Percentiles rank a stretch among this genome's conserved stretches.
These are phyloP conservation scores for Agraylea sexmaculata DNA, from an alignment of 1,140 invertebrate species.

Conservation along the genomic window DNA sequence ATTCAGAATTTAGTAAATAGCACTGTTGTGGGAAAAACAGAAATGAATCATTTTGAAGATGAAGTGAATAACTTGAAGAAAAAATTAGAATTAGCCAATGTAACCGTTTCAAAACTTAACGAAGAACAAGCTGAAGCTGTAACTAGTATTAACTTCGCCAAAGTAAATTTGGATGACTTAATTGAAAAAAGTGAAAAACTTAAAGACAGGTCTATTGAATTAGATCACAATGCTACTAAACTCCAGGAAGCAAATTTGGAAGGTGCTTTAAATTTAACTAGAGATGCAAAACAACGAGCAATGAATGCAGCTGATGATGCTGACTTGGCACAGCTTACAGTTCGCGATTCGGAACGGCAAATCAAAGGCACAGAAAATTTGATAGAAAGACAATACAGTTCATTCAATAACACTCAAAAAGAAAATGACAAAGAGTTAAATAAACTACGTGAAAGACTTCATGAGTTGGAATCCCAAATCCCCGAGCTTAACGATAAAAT, in stretches of 20 bases:
- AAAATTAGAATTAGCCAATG: conserved; percentile 29
- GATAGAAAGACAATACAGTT: conserved; percentile 54
- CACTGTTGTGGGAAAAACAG: conserved; percentile 57
- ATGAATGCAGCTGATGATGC: conserved; percentile 55
- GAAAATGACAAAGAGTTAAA: conserved; percentile 56
- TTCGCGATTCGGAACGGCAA: conserved; percentile 68
- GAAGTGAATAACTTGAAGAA: conserved; percentile 35
- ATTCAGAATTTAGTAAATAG: conserved; percentile 67
- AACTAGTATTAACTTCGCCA: conserved; percentile 64
- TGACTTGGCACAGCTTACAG: conserved; percentile 44
- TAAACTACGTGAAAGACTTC: conserved; percentile 53
- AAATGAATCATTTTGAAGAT: conserved; percentile 50
- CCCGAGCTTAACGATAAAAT: conserved; percentile 81
- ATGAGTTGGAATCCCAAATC: conserved; percentile 55
- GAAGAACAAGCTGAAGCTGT: conserved; percentile 57
- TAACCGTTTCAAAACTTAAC: conserved; percentile 14
- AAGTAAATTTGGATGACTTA: conserved; percentile 63
- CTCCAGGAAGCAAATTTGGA: conserved; percentile 91
- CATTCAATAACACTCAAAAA: conserved; percentile 58
- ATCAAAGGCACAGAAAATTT: conserved; percentile 72
- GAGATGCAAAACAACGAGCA: conserved; percentile 60
- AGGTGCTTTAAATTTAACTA: conserved; percentile 83
- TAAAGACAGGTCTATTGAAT: conserved; percentile 55
- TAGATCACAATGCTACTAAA: conserved; percentile 78
- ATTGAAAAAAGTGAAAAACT: conserved; percentile 59